These are phyloP conservation scores for Moxostoma hubbsi DNA, from an alignment of 2,797 vertebrate species.

Conservation along the genomic window DNA sequence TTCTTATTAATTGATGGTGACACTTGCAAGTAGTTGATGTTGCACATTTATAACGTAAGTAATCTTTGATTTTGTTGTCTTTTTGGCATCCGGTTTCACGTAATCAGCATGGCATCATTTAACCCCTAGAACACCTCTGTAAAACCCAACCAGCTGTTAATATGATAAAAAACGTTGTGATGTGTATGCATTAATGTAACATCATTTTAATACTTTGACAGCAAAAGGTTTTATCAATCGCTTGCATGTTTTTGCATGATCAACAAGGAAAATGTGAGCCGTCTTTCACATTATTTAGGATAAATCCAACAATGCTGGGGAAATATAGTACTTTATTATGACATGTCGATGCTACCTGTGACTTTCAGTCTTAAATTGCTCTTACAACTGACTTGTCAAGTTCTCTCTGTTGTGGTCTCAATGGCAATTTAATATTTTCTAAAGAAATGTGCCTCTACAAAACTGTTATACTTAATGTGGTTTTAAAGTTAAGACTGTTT, in stretches of 20 bases:
- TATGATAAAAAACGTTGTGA: not conserved
- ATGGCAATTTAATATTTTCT: not conserved
- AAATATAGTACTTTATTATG: too few relatives aligned
- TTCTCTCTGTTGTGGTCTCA: not conserved
- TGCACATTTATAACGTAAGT: conserved; percentile 48
- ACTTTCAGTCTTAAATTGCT: not conserved
- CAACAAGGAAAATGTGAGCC: not conserved
- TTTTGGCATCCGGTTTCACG: not conserved
- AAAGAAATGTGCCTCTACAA: too few relatives aligned
- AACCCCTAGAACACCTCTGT: conserved; percentile 40
- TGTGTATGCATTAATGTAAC: not conserved
- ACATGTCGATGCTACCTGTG: too few relatives aligned
- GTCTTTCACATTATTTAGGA: not conserved
- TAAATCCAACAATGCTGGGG: not conserved
- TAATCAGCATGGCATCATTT: conserved; percentile 1
- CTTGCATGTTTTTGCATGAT: not conserved
- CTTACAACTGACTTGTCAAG: too few relatives aligned
- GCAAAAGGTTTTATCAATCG: too few relatives aligned
- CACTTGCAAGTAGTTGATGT: conserved; percentile 22
- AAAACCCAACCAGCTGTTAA: conserved; percentile 20
- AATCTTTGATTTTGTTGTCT: conserved; percentile 2
- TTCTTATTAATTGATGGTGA: conserved; percentile 26
- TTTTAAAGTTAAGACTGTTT: too few relatives aligned
- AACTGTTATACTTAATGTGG: too few relatives aligned
- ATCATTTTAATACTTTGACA: not conserved